Base-by-base conservation (phyloP, 2,113 vertebrate genomes). In the Corvus hawaiiensis region DNA sequence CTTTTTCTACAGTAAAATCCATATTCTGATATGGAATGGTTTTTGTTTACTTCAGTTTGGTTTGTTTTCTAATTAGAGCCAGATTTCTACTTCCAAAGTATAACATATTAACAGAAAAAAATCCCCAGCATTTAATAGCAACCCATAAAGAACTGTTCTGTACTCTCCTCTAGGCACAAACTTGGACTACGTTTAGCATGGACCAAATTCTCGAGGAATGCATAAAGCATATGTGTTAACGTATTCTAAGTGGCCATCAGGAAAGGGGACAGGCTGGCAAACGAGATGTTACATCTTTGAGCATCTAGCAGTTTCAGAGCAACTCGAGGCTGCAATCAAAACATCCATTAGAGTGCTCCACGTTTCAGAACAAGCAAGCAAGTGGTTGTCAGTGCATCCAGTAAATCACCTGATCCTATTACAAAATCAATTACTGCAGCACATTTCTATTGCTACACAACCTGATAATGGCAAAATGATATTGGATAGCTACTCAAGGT, bases 391-490 rank as follows among this genome's bases (percentile, higher is more conserved):
- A 98, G 97, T 96, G 97, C 96, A 97, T 98, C 98, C 98, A 98
- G 98, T 98, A 98, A 99, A 99, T 99, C 98, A 99, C 98, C 98
- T 98, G 98, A 98, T 98, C 98, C 98, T 98, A 99, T 99, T 99
- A 99, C 98, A 99, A 98, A 99, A 99, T 99, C 99, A 99, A 99
- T 99, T 98, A 98, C 98, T 97, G 98, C 94, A 97, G 98, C 93
- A 98, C 97, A 98, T 98, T 99, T 98, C 97, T 97, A 98, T 97
- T 97, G 98, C 97, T 98, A 97, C 96, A 97, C 96, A 97, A 97
- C 97, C 97, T 96, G 97, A 97, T 96, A 98, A 98, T 98, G 97
- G 98, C 97, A 97, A 98, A 98, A 99, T 97, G 81, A 97, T 98
- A 98, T 96, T 90, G 93, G 98, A 98, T 97, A 98, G 90, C 97